Percentiles rank a stretch among this genome's conserved stretches.
phyloP scores from a whole-genome alignment of 53 echinoderm and acorn worm genomes.

The Astropecten irregularis region DNA sequence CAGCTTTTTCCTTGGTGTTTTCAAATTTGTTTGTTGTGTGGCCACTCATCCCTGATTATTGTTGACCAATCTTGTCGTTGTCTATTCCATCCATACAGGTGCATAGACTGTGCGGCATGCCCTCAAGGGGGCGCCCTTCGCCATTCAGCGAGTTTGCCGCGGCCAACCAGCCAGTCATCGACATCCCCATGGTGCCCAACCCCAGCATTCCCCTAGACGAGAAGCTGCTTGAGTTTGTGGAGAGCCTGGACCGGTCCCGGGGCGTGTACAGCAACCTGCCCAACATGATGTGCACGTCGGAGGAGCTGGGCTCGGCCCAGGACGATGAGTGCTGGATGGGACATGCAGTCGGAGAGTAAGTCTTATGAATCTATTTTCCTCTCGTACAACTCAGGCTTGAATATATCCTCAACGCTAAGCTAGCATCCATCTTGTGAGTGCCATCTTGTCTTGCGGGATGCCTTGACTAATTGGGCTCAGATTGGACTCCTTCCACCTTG shows the following conservation, averaged over 20 bases:
- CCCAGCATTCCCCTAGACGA: constrained; percentile 81
- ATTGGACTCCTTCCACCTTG: neutral
- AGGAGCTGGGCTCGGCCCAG: constrained; percentile 51
- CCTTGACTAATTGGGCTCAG: too few relatives aligned
- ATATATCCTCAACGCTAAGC: too few relatives aligned
- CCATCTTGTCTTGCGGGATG: too few relatives aligned
- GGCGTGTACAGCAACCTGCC: constrained; percentile 81
- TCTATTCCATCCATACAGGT: constrained; percentile 54
- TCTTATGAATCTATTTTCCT: neutral
- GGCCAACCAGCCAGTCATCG: constrained; percentile 69
- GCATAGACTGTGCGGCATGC: constrained; percentile 65
- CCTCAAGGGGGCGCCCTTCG: constrained; percentile 67
- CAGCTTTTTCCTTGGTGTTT: too few relatives aligned
- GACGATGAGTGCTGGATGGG: constrained; percentile 91
- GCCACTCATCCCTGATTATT: too few relatives aligned
- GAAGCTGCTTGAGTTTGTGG: constrained; percentile 77
- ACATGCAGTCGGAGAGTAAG: constrained; percentile 72
- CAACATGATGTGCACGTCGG: constrained; percentile 66
- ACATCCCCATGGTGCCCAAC: constrained; percentile 88
- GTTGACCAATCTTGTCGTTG: too few relatives aligned
- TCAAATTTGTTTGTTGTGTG: too few relatives aligned
- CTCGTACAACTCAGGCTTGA: too few relatives aligned
- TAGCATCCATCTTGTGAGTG: too few relatives aligned
- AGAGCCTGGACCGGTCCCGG: constrained; percentile 76
- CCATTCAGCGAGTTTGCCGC: constrained; percentile 85